These are phyloP conservation scores for Leuciscus waleckii DNA, from an alignment of 2,797 vertebrate species.

Conservation along the genomic window DNA sequence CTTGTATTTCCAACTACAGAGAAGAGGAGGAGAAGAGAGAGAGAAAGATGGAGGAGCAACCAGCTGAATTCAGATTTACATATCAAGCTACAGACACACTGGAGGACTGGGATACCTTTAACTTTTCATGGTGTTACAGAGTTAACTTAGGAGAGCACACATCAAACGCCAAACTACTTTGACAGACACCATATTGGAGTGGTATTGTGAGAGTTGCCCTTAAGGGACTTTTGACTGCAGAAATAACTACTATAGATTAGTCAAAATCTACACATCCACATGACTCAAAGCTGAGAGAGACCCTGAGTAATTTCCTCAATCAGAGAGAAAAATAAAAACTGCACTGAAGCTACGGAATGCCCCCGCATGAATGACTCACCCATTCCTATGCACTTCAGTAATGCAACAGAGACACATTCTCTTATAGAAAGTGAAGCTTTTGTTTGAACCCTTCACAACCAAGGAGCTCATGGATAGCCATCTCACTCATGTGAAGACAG, in stretches of 20 bases:
- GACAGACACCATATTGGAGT: constrained; percentile 71
- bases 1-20: background rate
- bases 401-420: constrained; percentile 22
- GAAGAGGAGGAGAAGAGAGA: background rate
- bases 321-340: background rate
- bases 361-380: constrained; percentile 36
- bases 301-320: constrained; percentile 23
- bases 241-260: constrained; percentile 15
- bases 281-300: background rate
- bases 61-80: constrained; percentile 38
- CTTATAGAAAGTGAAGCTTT: constrained; percentile 8
- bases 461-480: background rate
- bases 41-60: background rate
- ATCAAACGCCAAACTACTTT: constrained; percentile 66
- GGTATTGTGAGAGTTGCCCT: constrained; percentile 15
- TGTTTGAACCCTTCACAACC: constrained; percentile 23
- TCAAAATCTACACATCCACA: constrained; percentile 57
- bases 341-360: background rate
- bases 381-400: constrained; percentile 39
- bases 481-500: background rate
- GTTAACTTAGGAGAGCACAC: constrained; percentile 22
- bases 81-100: constrained; percentile 35
- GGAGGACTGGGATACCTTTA: constrained; percentile 35
- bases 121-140: constrained; percentile 35
- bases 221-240: constrained; percentile 18